Base-by-base conservation (phyloP, 1,140 invertebrate genomes). In the Holcopasites calliopsidis region DNA sequence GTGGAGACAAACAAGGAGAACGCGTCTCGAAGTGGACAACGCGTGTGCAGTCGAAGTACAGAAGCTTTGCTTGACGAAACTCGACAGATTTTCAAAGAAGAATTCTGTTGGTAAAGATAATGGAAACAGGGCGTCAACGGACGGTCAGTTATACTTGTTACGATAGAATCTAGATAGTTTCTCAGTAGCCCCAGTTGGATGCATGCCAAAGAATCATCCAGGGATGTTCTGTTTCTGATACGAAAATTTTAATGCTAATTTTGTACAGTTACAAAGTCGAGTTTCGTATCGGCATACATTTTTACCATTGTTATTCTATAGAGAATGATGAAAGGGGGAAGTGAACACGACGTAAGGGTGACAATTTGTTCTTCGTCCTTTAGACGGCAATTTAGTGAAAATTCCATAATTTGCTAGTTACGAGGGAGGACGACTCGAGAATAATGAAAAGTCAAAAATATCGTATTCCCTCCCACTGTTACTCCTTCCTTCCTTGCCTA, bases 131-230 rank as follows among this genome's bases (percentile, higher is more conserved):
- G 65, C 54, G 54, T 69, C 42, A 2, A 38, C 16, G 65, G 71
- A 57, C 2, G 49, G 55, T 73, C 16, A 33, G 13, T 35, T 65
- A 75, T 26, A 52, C 33, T 69, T 58, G 54, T 75, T 75, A 60
- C 35, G 3, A 75, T 75, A 75, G 73, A 50, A 60, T 52, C 8
- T 75, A 75, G 73, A 0, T 75, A 75, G 73, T 38, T 58, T 68
- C 57, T 52, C 50, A 7, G 54, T 75, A 75, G 73, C 47, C n/a
- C 64, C 7, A 69, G 65, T 75, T 69, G 64, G 23, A 58, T 75
- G 73, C 73, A 69, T 75, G 73, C 52, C 54, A 18, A 18, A 42
- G 35, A 50, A 50, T 58, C 65, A 35, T 60, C 54, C 65, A n/a
- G 23, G 31, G 72, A 75, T 60, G 65, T 65, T 68, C 73, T 42